Base-by-base conservation (phyloP, 2,888 invertebrate genomes). In the Ephialtes manifestator region DNA sequence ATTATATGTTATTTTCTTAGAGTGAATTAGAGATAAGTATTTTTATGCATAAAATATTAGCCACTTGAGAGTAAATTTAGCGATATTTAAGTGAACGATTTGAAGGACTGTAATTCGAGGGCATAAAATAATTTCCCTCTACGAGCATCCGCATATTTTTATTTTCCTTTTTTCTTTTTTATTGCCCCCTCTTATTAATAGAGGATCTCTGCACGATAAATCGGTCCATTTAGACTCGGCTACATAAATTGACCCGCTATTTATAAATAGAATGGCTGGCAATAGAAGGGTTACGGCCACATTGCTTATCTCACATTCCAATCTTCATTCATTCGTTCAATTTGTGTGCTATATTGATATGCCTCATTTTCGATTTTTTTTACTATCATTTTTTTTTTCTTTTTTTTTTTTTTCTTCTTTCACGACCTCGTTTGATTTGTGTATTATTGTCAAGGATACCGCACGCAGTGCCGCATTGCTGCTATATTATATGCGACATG, bases 281-380 rank as follows among this genome's bases (percentile, higher is more conserved):
- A 13, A 77, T 68, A 51, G 74, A n/a, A 81, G 77, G 84, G 81
- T 77, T 77, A 81, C 81, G 81, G 81, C 58, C 81, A 74, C 80
- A 68, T 72, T 71, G 65, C 55, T 77, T 70, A 78, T 48, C 51
- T 48, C 79, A 75, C 84, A 84, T 84, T 77, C 84, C 76, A 67
- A 81, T 84, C 65, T 84, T 76, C 84, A 81, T 84, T 84, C 84
- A 84, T 76, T 68, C 72, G 55, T 8, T 76, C 75, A 77, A 81
- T 84, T 72, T 48, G 67, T 48, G 48, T 4, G 31, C 77, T 31
- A 67, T 51, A 58, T 72, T 63, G 65, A 71, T 71, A 67, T 39
- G n/a, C 35, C 8, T 39, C 10, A 11, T n/a, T 20, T 43, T 65
- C 35, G 3, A 39, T 43, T 18, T n/a, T n/a, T n/a, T n/a, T n/a